Base-by-base conservation (phyloP, 1,140 invertebrate genomes). In the Trypoxylus dichotomus region DNA sequence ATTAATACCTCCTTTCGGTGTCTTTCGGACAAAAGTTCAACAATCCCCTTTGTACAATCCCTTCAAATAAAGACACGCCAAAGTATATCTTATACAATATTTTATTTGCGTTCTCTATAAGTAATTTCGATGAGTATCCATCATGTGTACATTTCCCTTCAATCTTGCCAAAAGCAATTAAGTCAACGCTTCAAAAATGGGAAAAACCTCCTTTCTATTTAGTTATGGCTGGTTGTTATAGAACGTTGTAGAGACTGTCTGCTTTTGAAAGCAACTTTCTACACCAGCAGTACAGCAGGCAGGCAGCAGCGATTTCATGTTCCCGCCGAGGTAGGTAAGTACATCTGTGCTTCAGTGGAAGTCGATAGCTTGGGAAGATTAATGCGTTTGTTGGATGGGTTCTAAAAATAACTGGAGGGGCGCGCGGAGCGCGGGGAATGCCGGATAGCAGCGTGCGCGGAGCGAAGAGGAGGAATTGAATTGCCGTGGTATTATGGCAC, bases 321-420 rank as follows among this genome's bases (percentile, higher is more conserved):
- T 54, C 47, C 19, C 47, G 1, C 47, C 2, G 5, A 54, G 47
- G 13, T 19, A 54, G n/a, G 47, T 19, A 54, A 3, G 47, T 19
- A 54, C 32, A 24, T 68, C 60, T 29, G 60, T 68, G 60, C 60
- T 54, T 19, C 47, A 68, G 60, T 68, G 60, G 60, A 68, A 68
- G 60, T 68, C 60, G 60, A 68, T 68, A 68, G 60, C 60, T 68
- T 68, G 60, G 60, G 60, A 68, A 68, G 60, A 68, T 68, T 68
- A 68, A 68, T 68, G 60, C 60, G 60, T 68, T 68, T 68, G 24
- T 68, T 68, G 60, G 60, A 68, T 68, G 60, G 60, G 27, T 54
- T 68, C 60, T 68, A 68, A 68, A 68, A 68, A 68, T 68, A 68
- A 24, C 60, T 68, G 19, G 21, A 10, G 19, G 11, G 60, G 60